Evolutionary conservation across 2,888 invertebrate genomes (phyloP), one percentile per base, ranked within the genome.

Genomic region (Cosmia trapezina): DNA sequence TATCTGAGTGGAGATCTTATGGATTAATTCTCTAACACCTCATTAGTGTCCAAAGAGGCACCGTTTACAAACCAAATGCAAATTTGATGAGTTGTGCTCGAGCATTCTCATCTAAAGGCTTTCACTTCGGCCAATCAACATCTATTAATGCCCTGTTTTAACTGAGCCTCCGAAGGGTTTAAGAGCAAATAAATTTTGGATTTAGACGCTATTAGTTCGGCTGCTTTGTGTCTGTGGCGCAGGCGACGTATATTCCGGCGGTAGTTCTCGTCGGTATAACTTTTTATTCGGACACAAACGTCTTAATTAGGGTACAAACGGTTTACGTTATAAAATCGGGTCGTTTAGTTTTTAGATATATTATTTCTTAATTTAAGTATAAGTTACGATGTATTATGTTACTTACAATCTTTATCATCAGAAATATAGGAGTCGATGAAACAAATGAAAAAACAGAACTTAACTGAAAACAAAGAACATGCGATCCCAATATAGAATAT

Each of bases 21-120:
- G 90, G 89, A 95, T 95, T 95, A 95, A 95, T 95, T 93, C 88
- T 83, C 91, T 93, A 93, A 94, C 95, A 95, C 95, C 93, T 95
- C 94, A 95, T 95, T 95, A 96, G 93, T 91, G 94, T 93, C 91
- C 80, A 84, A 85, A 87, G 84, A 85, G 88, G 90, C 89, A 90
- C 88, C 89, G 89, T 93, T 93, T 91, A 94, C 93, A 93, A 92
- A 92, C 90, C 83, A 94, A 94, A 96, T 95, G 95, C 95, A 95
- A 95, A 95, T 95, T 91, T 89, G 89, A 90, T 88, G 91, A 92
- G 89, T 86, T 88, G 88, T 92, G 92, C 85, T 88, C 90, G 88
- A 94, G 94, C 95, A 91, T 95, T 93, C 90, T 89, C 89, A 91
- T 94, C 87, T 80, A 83, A 84, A 89, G 84, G 81, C 85, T 89